These are phyloP conservation scores for Sebastes steindachneri DNA, from an alignment of 2,797 vertebrate genomes.

Conservation along the genomic window DNA sequence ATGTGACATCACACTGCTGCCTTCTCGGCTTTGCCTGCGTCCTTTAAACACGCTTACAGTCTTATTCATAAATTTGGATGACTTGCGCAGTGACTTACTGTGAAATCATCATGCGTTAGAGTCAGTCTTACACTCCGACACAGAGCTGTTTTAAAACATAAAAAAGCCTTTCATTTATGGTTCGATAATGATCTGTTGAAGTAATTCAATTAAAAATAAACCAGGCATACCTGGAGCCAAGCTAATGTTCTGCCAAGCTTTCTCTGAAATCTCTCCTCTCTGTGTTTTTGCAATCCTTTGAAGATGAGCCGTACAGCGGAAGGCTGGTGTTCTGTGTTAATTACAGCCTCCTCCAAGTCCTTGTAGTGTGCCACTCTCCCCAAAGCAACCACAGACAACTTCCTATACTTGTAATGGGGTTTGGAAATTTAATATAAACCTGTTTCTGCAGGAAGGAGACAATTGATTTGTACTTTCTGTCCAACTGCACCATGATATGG, in stretches of 20 bases:
- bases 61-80: background rate
- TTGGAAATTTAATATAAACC: background rate
- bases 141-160: background rate
- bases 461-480: background rate
- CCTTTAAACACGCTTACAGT: background rate
- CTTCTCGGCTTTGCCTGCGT: background rate
- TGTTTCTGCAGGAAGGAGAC: background rate
- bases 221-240: conserved; percentile 1
- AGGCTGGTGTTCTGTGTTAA: background rate
- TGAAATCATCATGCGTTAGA: background rate
- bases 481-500: background rate
- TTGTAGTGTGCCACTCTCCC: background rate
- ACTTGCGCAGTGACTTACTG: background rate
- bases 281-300: conserved; percentile 18
- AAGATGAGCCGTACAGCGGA: conserved; percentile 2
- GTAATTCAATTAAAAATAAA: background rate
- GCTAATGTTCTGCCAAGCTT: background rate
- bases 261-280: background rate
- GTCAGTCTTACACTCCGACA: background rate
- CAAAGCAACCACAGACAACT: background rate
- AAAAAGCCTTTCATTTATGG: background rate
- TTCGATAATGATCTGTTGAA: background rate
- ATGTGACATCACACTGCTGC: background rate
- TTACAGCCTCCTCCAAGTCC: conserved; percentile 11
- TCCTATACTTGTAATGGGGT: background rate